Evolutionary conservation across 2,888 invertebrate genomes (phyloP).

Genomic region (Crioceris asparagi): DNA sequence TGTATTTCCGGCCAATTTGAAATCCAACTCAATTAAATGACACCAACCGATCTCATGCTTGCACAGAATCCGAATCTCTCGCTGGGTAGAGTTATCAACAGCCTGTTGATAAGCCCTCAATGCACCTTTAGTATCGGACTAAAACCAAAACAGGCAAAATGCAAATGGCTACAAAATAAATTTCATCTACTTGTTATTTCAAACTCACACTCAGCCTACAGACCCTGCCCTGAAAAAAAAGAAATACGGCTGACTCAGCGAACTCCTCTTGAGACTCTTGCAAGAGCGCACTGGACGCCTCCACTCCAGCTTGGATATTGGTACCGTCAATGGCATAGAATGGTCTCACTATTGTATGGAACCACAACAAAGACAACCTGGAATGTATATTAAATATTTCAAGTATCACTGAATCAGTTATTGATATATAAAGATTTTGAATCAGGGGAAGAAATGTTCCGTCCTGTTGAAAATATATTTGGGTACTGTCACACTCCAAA

Average conservation of each 20-base stretch:
- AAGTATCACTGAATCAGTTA: no score
- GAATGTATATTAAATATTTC: no score
- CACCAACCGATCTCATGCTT: conserved; percentile 56
- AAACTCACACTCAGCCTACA: conserved; percentile 48
- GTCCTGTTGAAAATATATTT: no score
- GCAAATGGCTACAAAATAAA: neutral
- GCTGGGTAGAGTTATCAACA: conserved; percentile 47
- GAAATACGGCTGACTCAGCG: conserved; percentile 50
- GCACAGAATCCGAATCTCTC: conserved; percentile 51
- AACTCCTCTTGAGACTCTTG: conserved; percentile 45
- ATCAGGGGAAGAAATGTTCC: no score
- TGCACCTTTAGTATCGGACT: conserved; percentile 50
- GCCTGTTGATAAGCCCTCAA: conserved; percentile 47
- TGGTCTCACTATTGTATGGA: conserved; percentile 57
- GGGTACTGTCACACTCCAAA: no score
- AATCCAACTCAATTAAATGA: conserved; percentile 50
- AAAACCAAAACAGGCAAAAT: conserved; percentile 19
- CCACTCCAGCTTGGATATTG: conserved; percentile 48
- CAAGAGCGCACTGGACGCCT: conserved; percentile 43
- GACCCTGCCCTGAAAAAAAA: conserved; percentile 55
- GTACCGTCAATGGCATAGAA: conserved; percentile 55
- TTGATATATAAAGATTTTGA: no score
- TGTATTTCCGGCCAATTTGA: conserved; percentile 41
- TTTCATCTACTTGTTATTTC: neutral
- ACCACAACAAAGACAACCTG: conserved; percentile 52